Conservation (phyloP, 2,113 vertebrate species). For the Eulacestoma nigropectus region DNA sequence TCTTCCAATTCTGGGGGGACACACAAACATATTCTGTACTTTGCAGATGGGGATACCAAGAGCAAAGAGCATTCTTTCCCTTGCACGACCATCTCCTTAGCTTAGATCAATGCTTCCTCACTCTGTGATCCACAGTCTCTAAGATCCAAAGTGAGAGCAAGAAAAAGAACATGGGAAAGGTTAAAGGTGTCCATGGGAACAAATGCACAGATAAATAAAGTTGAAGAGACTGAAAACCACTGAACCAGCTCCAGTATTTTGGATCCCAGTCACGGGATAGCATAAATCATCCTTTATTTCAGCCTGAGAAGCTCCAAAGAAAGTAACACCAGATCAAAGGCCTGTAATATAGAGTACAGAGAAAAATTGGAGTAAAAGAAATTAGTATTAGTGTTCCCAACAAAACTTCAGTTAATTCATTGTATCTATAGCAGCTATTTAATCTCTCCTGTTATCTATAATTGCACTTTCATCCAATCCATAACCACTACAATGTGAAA, state of each 20-base stretch:
- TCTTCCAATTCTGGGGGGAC: not conserved
- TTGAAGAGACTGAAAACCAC: not conserved
- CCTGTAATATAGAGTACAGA: not conserved
- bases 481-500: not conserved
- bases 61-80: not conserved
- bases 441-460: not conserved
- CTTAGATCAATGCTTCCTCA: not conserved
- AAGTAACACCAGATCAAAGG: not conserved
- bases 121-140: not conserved
- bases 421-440: not conserved
- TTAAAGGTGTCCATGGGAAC: not conserved
- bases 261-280: not conserved
- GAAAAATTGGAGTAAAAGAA: not conserved
- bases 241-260: not conserved
- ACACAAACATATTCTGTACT: not conserved
- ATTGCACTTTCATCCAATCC: not conserved
- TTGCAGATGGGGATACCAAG: not conserved
- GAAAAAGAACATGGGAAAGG: not conserved
- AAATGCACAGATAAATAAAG: not conserved
- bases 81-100: not conserved
- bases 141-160: not conserved
- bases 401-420: not conserved
- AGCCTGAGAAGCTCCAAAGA: not conserved
- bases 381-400: not conserved
- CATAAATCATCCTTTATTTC: not conserved